Conservation (phyloP, 2,113 vertebrate species). For the Corythornis madagascariensis region DNA sequence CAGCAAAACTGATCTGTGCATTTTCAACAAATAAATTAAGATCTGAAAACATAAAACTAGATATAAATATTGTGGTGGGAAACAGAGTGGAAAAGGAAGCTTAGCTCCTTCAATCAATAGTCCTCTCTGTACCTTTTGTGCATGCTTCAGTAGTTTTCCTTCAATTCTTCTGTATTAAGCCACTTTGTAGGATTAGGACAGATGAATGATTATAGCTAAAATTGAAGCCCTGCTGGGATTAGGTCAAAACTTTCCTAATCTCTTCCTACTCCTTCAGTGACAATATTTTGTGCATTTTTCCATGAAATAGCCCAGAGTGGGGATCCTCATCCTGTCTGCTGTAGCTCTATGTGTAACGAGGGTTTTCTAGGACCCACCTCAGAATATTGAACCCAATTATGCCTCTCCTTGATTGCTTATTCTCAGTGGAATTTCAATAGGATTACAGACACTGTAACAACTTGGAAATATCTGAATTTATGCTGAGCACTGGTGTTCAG, state of each 20-base stretch:
- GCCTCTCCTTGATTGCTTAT: neutral
- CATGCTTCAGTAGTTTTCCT: slow-evolving; percentile 53
- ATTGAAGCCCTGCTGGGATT: slow-evolving; percentile 27
- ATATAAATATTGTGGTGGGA: slow-evolving; percentile 1
- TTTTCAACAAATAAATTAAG: slow-evolving; percentile 21
- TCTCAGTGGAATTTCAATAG: slow-evolving; percentile 25
- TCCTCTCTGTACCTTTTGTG: slow-evolving; percentile 46
- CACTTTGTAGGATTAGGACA: slow-evolving; percentile 62
- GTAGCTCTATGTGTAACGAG: neutral
- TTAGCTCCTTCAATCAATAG: slow-evolving; percentile 64
- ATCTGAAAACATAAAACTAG: slow-evolving; percentile 30
- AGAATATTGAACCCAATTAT: neutral
- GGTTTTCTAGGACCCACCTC: neutral
- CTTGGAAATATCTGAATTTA: neutral
- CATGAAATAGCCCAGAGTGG: neutral
- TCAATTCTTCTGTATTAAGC: slow-evolving; percentile 57
- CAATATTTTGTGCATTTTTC: neutral
- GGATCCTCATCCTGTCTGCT: neutral
- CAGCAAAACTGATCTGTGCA: neutral
- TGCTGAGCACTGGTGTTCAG: neutral
- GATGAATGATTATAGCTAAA: slow-evolving; percentile 62
- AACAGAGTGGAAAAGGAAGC: slow-evolving; percentile 54
- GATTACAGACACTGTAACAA: neutral
- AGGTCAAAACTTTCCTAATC: slow-evolving; percentile 32
- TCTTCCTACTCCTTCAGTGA: neutral